phyloP scores from a whole-genome alignment of 2,888 invertebrate species.

The Drosophila fungiperda region DNA sequence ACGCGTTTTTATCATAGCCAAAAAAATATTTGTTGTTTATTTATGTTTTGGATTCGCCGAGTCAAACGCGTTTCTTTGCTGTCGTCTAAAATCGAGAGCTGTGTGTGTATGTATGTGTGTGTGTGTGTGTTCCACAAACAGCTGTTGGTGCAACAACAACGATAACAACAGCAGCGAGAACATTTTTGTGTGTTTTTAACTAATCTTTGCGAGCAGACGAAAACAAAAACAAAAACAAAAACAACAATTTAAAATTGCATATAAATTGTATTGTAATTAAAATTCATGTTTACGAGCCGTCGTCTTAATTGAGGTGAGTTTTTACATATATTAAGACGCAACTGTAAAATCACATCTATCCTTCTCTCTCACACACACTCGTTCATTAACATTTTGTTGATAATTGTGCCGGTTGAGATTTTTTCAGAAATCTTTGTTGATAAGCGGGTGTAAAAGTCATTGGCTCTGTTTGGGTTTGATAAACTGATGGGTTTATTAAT shows the following conservation, averaged over 20 bases:
- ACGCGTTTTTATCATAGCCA: slow-evolving; percentile 28
- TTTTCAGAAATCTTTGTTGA: slow-evolving; percentile 24
- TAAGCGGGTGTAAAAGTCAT: slow-evolving; percentile 44
- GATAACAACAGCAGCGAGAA: slow-evolving; percentile 12
- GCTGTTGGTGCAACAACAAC: slow-evolving; percentile 62
- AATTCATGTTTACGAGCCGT: slow-evolving; percentile 15
- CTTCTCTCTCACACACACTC: not conserved
- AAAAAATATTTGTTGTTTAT: slow-evolving; percentile 63
- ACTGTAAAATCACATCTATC: not conserved
- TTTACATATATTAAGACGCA: slow-evolving; percentile 4
- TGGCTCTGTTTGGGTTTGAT: slow-evolving; percentile 31
- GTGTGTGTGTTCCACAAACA: slow-evolving; percentile 52
- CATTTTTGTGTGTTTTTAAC: slow-evolving; percentile 24
- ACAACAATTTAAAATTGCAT: slow-evolving; percentile 19
- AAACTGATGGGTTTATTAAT: slow-evolving; percentile 2
- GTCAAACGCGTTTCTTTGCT: slow-evolving; percentile 12
- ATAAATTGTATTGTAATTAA: slow-evolving; percentile 12
- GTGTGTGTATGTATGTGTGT: slow-evolving; percentile 9
- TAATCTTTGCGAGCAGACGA: slow-evolving; percentile 8
- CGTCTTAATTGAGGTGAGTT: slow-evolving; percentile 41
- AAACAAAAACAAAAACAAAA: slow-evolving; percentile 8
- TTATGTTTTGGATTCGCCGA: slow-evolving; percentile 57
- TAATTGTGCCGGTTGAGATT: slow-evolving; percentile 45
- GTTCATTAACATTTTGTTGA: slow-evolving; percentile 14
- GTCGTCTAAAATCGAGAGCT: slow-evolving; percentile 7